A percentile compares a stretch with the other conserved stretches of the same genome.
Conservation (phyloP, 1,140 invertebrate genomes). For the Brachionus angularis region DNA sequence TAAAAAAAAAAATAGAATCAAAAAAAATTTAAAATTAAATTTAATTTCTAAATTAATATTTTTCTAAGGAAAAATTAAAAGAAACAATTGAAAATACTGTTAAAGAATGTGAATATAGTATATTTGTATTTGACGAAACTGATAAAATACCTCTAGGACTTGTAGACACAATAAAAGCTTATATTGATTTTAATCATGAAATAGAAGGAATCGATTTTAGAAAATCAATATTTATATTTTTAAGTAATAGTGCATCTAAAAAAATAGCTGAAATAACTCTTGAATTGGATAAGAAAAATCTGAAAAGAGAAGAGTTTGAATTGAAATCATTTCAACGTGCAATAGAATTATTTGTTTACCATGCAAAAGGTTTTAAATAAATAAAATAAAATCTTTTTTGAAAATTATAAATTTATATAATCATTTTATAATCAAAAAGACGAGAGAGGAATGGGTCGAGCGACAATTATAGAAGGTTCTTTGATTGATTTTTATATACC, state of each 20-base stretch:
- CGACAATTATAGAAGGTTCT: conserved; percentile 73
- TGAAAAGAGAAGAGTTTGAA: conserved; percentile 5
- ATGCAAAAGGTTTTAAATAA: conserved; percentile 61
- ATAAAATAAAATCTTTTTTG: background rate
- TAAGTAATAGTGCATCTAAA: conserved; percentile 54
- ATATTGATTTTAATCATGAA: conserved; percentile 71
- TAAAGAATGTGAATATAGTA: conserved; percentile 66
- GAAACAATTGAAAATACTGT: conserved; percentile 65
- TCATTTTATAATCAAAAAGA: too few relatives aligned
- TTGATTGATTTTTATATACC: conserved; percentile 87
- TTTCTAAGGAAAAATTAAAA: conserved; percentile 61
- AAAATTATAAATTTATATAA: background rate
- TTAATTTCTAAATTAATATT: background rate
- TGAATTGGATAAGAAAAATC: background rate
- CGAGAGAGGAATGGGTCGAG: conserved; percentile 69
- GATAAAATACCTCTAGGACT: conserved; percentile 82
- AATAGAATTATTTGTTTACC: conserved; percentile 69
- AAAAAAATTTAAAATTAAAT: background rate
- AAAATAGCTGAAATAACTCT: conserved; percentile 24
- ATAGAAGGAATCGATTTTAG: conserved; percentile 58
- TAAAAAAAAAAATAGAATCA: conserved; percentile 16
- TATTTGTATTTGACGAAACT: conserved; percentile 96
- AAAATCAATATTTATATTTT: conserved; percentile 79
- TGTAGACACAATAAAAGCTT: conserved; percentile 80
- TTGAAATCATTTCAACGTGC: conserved; percentile 72